Conservation (phyloP, 2,888 invertebrate species). For the Eupithecia subfuscata region DNA sequence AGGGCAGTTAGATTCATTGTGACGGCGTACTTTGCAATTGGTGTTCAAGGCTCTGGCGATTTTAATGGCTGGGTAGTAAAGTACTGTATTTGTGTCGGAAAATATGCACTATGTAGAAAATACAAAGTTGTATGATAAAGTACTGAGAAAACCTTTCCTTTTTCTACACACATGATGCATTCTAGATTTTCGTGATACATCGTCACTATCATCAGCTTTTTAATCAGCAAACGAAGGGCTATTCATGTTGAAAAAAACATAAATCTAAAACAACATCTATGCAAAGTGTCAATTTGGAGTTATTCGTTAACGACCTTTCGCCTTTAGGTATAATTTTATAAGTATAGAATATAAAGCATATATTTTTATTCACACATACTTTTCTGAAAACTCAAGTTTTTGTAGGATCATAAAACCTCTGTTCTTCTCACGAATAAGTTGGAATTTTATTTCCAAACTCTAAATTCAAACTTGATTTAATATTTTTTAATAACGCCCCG, state of each 20-base stretch:
- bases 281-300: background rate
- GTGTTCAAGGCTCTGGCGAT: background rate
- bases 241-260: background rate
- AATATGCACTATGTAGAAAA: background rate
- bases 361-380: background rate
- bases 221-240: background rate
- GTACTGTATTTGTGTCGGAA: background rate
- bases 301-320: background rate
- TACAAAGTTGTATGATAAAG: background rate
- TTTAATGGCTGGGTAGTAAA: slow-evolving; percentile 6
- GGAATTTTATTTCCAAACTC: background rate
- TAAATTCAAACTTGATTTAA: background rate
- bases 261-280: background rate
- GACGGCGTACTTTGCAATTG: slow-evolving; percentile 28
- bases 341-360: background rate
- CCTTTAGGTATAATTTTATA: background rate
- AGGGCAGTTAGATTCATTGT: slow-evolving; percentile 37
- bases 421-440: background rate
- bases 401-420: background rate
- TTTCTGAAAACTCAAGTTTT: background rate
- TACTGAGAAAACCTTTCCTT: background rate
- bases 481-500: background rate
- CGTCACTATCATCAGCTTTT: background rate
- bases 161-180: background rate
- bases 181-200: background rate